phyloP scores from a whole-genome alignment of 1,140 invertebrate genomes.

The Formica selysi region DNA sequence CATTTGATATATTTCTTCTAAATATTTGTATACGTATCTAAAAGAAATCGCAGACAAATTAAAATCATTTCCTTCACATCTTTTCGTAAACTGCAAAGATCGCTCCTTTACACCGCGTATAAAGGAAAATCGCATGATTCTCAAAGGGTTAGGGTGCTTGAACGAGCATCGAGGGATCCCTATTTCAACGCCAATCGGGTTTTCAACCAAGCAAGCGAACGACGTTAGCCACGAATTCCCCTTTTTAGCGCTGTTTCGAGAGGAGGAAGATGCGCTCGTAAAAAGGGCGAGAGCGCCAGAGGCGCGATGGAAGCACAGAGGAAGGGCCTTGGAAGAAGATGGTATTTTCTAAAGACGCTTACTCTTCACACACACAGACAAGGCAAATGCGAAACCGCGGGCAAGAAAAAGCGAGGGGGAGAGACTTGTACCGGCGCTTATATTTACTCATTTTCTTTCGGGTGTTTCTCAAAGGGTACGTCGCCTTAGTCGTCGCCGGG shows the following conservation, averaged over 20 bases:
- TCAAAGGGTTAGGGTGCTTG: constrained; percentile 53
- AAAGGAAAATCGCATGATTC: constrained; percentile 57
- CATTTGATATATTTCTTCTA: constrained; percentile 4
- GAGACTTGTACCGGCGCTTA: constrained; percentile 54
- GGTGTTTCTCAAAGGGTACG: constrained; percentile 69
- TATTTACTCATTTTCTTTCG: constrained; percentile 77
- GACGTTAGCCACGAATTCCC: constrained; percentile 45
- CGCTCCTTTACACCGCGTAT: constrained; percentile 11
- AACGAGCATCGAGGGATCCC: constrained; percentile 57
- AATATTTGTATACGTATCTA: neutral
- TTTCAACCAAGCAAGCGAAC: constrained; percentile 64
- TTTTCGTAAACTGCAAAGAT: constrained; percentile 41
- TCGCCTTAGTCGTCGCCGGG: constrained; percentile 66
- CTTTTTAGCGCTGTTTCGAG: constrained; percentile 65
- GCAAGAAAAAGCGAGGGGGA: constrained; percentile 37
- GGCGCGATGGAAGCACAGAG: constrained; percentile 33
- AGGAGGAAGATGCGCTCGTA: constrained; percentile 45
- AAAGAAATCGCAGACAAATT: constrained; percentile 5
- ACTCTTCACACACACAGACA: constrained; percentile 58
- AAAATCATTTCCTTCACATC: constrained; percentile 30
- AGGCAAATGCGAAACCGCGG: constrained; percentile 67
- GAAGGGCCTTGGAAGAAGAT: constrained; percentile 45
- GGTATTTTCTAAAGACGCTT: constrained; percentile 76
- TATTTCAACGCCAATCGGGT: constrained; percentile 63
- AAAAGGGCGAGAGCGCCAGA: constrained; percentile 58